Conservation (phyloP, 2,113 vertebrate species). For the Lycocorax pyrrhopterus region DNA sequence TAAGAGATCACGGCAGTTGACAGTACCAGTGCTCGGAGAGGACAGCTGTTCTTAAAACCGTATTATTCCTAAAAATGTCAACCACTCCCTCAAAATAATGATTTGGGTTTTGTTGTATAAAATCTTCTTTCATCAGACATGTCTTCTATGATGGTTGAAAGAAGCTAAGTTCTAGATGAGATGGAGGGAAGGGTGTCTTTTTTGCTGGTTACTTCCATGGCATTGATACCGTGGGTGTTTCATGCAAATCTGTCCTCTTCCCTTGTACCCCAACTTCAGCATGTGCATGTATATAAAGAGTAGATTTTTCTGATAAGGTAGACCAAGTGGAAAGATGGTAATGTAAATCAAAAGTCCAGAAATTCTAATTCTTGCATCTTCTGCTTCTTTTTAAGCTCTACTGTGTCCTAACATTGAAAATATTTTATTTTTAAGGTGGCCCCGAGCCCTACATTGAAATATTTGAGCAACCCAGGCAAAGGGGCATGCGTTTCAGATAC, state of each 20-base stretch:
- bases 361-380: not conserved
- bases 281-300: not conserved
- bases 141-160: not conserved
- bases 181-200: not conserved
- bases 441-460: conserved; percentile 87
- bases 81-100: not conserved
- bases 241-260: not conserved
- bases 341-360: not conserved
- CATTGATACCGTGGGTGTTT: not conserved
- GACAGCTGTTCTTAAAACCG: not conserved
- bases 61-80: not conserved
- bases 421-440: conserved; percentile 62
- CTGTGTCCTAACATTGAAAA: not conserved
- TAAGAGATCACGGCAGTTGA: not conserved
- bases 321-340: not conserved
- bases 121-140: not conserved
- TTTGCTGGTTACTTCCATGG: not conserved
- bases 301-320: not conserved
- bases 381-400: not conserved
- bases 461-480: conserved; percentile 92
- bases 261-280: not conserved
- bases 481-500: conserved; percentile 98
- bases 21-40: not conserved
- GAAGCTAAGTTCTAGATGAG: not conserved
- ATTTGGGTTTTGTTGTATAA: not conserved